Conservation (phyloP, 2,888 invertebrate species). For the Asteroscopus sphinx region DNA sequence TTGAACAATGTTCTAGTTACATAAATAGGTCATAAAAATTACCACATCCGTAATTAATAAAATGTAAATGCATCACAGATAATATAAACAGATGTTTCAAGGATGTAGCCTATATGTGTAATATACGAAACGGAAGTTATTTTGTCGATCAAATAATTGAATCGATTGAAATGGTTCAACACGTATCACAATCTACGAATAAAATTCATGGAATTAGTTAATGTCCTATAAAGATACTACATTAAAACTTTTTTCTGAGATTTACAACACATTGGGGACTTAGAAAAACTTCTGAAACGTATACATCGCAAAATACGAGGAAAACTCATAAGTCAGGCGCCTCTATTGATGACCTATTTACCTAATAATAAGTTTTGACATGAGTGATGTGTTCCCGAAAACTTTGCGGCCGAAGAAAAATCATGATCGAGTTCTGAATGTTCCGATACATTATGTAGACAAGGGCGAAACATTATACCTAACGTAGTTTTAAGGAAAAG, state of each 20-base stretch:
- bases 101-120: conserved; percentile 3
- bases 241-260: neutral
- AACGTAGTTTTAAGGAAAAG: conserved; percentile 21
- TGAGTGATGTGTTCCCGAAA: conserved; percentile 60
- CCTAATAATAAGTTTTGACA: conserved; percentile 61
- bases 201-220: neutral
- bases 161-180: neutral
- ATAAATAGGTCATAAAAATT: conserved; percentile 56
- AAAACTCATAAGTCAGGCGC: conserved; percentile 25
- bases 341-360: conserved; percentile 54
- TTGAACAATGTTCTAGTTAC: conserved; percentile 32
- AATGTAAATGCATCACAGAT: conserved; percentile 42
- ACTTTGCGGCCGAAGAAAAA: conserved; percentile 48
- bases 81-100: conserved; percentile 50
- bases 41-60: conserved; percentile 70
- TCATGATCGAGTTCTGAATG: conserved; percentile 54
- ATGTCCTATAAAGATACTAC: neutral
- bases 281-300: neutral
- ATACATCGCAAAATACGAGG: conserved; percentile 15
- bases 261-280: neutral
- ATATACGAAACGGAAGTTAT: neutral
- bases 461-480: conserved; percentile 30
- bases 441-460: conserved; percentile 46
- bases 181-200: neutral
- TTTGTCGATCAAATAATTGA: neutral